These are phyloP conservation scores for Drosophila nigrodunni DNA, from an alignment of 1,140 invertebrate genomes.

Conservation along the genomic window DNA sequence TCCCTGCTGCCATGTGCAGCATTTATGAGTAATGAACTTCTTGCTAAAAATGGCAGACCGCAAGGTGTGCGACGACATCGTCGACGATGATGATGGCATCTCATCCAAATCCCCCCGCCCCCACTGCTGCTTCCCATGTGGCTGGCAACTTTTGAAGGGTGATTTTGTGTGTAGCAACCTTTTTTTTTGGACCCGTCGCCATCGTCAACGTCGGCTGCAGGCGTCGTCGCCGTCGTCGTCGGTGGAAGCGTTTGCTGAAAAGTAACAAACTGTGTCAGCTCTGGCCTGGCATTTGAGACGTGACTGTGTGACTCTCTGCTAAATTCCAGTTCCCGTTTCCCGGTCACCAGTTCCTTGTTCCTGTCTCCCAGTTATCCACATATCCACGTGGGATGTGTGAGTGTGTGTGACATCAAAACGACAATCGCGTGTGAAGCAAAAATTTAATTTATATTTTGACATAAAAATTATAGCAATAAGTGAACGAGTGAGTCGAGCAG, in stretches of 20 bases:
- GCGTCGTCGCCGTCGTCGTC: conserved; percentile 32
- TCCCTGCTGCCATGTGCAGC: conserved; percentile 68
- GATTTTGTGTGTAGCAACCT: conserved; percentile 47
- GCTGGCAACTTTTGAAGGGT: conserved; percentile 37
- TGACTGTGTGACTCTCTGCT: conserved; percentile 65
- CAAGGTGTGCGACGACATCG: conserved; percentile 69
- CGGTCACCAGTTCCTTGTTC: not conserved
- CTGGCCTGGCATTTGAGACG: conserved; percentile 77
- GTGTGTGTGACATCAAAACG: conserved; percentile 77
- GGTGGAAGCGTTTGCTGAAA: conserved; percentile 60
- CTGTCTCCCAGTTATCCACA: conserved; percentile 3
- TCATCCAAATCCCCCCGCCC: conserved; percentile 9
- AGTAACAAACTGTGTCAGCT: conserved; percentile 83
- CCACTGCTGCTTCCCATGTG: conserved; percentile 12
- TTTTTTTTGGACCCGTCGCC: conserved; percentile 54
- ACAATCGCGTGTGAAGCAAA: conserved; percentile 82
- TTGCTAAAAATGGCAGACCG: conserved; percentile 78
- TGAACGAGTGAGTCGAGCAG: conserved; percentile 26
- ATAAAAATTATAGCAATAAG: conserved; percentile 83
- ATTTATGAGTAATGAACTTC: conserved; percentile 83
- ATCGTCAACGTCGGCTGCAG: conserved; percentile 68
- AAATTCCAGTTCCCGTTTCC: conserved; percentile 23
- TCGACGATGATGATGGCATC: conserved; percentile 38
- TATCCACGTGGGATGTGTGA: conserved; percentile 21
- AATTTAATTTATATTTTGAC: conserved; percentile 83